Percentiles rank a stretch among this genome's conserved stretches.
phyloP scores from a whole-genome alignment of 2,888 invertebrate genomes.

The Muschampia plurimacula region DNA sequence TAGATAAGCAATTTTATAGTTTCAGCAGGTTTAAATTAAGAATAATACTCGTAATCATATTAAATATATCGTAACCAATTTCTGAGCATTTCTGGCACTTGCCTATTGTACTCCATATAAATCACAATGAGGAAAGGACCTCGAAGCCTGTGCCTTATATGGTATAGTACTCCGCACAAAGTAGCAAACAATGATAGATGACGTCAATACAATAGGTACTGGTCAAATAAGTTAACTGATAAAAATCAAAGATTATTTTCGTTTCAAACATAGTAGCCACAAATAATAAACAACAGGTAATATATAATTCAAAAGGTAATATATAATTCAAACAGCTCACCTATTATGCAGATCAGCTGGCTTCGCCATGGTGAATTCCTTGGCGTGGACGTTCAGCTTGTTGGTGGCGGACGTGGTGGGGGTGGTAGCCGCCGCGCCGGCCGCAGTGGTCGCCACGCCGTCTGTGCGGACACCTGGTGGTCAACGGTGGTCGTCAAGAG shows the following conservation, averaged over 20 bases:
- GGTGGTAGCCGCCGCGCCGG: constrained; percentile 58
- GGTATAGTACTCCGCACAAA: not conserved
- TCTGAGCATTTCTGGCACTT: not conserved
- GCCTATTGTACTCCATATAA: not conserved
- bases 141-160: not conserved
- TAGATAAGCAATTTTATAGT: too few relatives aligned
- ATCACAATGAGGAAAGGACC: constrained; percentile 1
- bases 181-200: not conserved
- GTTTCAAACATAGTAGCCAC: too few relatives aligned
- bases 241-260: not conserved
- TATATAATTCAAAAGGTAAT: too few relatives aligned
- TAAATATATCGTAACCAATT: not conserved
- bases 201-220: not conserved
- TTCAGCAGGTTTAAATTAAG: too few relatives aligned
- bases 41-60: not conserved
- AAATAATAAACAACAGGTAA: too few relatives aligned
- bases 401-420: constrained; percentile 70
- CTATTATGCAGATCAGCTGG: constrained; percentile 82
- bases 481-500: constrained; percentile 80
- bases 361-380: constrained; percentile 94
- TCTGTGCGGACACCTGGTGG: constrained; percentile 87
- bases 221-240: not conserved
- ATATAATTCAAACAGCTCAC: constrained; percentile 57
- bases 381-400: constrained; percentile 94
- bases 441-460: constrained; percentile 76